Evolutionary conservation across 2,113 vertebrate species (phyloP).

Genomic region (Silurus glanis): DNA sequence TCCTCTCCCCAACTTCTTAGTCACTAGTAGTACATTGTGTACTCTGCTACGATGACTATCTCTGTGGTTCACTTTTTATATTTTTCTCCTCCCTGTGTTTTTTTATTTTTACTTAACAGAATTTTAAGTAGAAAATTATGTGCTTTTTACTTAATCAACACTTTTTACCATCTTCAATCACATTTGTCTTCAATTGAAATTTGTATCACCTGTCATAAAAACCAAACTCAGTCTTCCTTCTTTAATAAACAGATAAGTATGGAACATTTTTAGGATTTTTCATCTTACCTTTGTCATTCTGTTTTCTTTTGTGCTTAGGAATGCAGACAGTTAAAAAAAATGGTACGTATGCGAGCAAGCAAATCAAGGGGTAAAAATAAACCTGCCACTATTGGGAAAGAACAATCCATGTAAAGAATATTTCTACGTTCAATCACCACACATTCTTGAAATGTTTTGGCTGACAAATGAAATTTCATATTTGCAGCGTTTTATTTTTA

Average conservation of each 20-base stretch:
- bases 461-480: no score
- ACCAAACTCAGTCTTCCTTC: no score
- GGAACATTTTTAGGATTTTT: no score
- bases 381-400: neutral
- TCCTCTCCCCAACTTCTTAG: neutral
- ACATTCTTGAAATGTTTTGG: neutral
- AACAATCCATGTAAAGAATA: no score
- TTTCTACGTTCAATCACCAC: no score
- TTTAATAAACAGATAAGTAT: no score
- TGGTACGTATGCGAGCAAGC: neutral
- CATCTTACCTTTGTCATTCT: no score
- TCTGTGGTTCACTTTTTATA: neutral
- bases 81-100: neutral
- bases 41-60: neutral
- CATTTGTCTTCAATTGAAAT: no score
- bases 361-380: neutral
- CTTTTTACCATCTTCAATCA: neutral
- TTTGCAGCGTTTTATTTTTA: no score
- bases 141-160: neutral
- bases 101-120: neutral
- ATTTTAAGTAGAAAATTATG: no score
- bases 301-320: conserved; percentile 2
- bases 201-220: no score
- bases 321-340: conserved; percentile 11
- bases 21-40: neutral